phyloP scores from a whole-genome alignment of 2,888 invertebrate species.

The Pterostichus madidus region DNA sequence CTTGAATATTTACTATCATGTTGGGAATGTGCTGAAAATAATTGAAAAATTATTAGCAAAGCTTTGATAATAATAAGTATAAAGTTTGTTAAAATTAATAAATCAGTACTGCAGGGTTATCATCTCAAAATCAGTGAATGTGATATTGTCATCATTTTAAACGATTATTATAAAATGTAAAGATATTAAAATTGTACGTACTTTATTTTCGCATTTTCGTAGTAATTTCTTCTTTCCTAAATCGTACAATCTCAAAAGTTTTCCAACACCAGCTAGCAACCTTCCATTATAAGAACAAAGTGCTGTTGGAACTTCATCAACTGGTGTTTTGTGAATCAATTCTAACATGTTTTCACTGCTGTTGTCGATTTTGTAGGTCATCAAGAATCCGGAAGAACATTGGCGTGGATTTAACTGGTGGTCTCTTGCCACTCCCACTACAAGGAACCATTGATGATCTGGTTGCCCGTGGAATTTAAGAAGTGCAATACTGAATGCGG shows the following conservation, averaged over 20 bases:
- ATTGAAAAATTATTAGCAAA: constrained; percentile 66
- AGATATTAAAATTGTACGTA: constrained; percentile 70
- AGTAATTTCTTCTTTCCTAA: constrained; percentile 97
- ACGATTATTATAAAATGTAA: not conserved
- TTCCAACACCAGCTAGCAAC: constrained; percentile 94
- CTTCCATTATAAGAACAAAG: constrained; percentile 95
- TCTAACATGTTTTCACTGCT: constrained; percentile 91
- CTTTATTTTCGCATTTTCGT: constrained; percentile 98
- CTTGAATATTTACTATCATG: constrained; percentile 94
- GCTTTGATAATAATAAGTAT: constrained; percentile 22
- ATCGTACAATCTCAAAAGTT: constrained; percentile 95
- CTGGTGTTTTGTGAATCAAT: constrained; percentile 94
- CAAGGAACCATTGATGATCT: constrained; percentile 79
- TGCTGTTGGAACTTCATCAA: constrained; percentile 92
- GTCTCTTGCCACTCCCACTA: constrained; percentile 96
- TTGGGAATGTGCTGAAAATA: constrained; percentile 93
- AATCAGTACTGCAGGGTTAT: constrained; percentile 75
- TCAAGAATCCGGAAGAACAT: constrained; percentile 90
- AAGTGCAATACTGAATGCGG: constrained; percentile 93
- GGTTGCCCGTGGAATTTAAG: constrained; percentile 76
- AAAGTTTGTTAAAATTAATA: constrained; percentile 30
- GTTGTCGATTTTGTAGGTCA: constrained; percentile 88
- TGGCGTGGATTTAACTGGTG: constrained; percentile 92
- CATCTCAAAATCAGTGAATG: constrained; percentile 69
- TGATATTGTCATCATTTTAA: constrained; percentile 68